Percentiles rank a stretch among this genome's conserved stretches.
These are phyloP conservation scores for Andrena haemorrhoa DNA, from an alignment of 2,888 invertebrate genomes.

Conservation along the genomic window DNA sequence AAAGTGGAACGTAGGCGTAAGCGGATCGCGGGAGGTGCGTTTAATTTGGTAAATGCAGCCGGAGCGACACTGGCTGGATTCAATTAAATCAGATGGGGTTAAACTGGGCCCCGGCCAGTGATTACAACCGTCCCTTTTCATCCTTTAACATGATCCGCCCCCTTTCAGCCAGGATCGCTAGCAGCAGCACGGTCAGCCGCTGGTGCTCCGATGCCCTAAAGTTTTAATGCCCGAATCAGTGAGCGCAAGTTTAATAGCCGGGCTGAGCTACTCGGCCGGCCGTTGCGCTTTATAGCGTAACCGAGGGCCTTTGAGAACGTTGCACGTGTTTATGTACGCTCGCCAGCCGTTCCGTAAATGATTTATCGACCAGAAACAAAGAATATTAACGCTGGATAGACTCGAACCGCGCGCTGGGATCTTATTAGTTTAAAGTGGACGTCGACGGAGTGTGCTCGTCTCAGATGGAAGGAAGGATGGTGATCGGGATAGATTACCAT, in stretches of 20 bases:
- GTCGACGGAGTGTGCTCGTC: background rate
- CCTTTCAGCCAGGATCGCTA: conserved; percentile 46
- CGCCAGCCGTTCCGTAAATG: conserved; percentile 52
- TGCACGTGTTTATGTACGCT: conserved; percentile 56
- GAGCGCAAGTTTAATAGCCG: conserved; percentile 70
- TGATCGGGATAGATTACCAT: conserved; percentile 4
- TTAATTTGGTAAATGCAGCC: conserved; percentile 52
- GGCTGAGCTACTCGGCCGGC: conserved; percentile 57
- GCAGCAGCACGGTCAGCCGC: conserved; percentile 9
- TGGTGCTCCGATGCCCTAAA: conserved; percentile 63
- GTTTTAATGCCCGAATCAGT: conserved; percentile 75
- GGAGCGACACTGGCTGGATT: conserved; percentile 52
- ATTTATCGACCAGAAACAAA: conserved; percentile 65
- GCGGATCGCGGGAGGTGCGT: conserved; percentile 27
- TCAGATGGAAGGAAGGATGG: background rate
- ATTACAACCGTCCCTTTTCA: conserved; percentile 62
- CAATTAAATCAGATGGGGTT: conserved; percentile 63
- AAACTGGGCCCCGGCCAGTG: conserved; percentile 31
- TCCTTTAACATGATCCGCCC: conserved; percentile 49
- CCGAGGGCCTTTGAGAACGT: conserved; percentile 62
- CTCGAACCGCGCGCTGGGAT: background rate
- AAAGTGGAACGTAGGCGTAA: background rate
- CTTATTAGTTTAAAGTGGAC: conserved; percentile 1
- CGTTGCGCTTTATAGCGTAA: conserved; percentile 59
- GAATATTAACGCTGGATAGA: conserved; percentile 21